A percentile compares a stretch with the other conserved stretches of the same genome.
These are phyloP conservation scores for Halictus quadricinctus DNA, from an alignment of 2,888 invertebrate genomes.

Conservation along the genomic window DNA sequence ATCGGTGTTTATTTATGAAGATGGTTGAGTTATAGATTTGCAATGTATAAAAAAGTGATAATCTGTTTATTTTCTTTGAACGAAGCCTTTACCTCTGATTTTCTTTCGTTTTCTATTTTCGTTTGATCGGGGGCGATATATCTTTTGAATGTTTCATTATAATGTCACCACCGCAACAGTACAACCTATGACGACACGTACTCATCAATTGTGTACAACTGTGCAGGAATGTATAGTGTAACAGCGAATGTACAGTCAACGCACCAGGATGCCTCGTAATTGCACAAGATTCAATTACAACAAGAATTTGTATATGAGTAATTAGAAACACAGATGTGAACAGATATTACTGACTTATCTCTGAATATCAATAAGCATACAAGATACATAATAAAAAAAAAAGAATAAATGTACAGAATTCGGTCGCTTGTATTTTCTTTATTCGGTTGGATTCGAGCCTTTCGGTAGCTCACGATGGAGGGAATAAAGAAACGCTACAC, in stretches of 20 bases:
- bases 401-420: slow-evolving; percentile 49
- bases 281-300: slow-evolving; percentile 59
- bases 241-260: slow-evolving; percentile 65
- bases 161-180: slow-evolving; percentile 56
- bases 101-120: neutral
- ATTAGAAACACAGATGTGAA: slow-evolving; percentile 41
- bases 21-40: neutral
- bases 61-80: neutral
- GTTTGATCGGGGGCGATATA: neutral
- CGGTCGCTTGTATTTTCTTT: slow-evolving; percentile 53
- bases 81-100: neutral
- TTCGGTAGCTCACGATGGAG: neutral
- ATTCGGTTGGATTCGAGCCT: neutral
- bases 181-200: slow-evolving; percentile 42
- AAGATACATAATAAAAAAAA: slow-evolving; percentile 44
- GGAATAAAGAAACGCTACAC: slow-evolving; percentile 40
- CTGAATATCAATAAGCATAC: slow-evolving; percentile 57
- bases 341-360: slow-evolving; percentile 58
- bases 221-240: slow-evolving; percentile 57
- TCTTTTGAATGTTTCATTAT: slow-evolving; percentile 6
- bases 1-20: neutral
- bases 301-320: slow-evolving; percentile 52
- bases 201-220: slow-evolving; percentile 50
- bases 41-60: neutral
- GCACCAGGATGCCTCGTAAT: slow-evolving; percentile 61